A percentile compares a stretch with the other conserved stretches of the same genome.
These are phyloP conservation scores for Halesus radiatus DNA, from an alignment of 1,140 invertebrate genomes.

Conservation along the genomic window DNA sequence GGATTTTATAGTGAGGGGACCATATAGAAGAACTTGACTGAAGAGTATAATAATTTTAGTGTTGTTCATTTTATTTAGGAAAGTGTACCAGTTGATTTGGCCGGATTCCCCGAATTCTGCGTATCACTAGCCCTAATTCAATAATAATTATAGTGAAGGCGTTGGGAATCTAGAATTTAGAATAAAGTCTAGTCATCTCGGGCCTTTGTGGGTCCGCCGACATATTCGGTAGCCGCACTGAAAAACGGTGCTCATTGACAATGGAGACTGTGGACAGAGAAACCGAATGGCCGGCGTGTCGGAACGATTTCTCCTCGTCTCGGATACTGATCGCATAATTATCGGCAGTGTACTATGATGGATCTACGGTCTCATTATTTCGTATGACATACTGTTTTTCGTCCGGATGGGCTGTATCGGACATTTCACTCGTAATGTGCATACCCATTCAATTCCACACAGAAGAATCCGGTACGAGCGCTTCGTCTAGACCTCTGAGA, in stretches of 20 bases:
- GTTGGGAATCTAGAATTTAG: constrained; percentile 49
- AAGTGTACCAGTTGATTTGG: constrained; percentile 36
- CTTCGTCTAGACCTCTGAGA: no score
- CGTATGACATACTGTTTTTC: constrained; percentile 31
- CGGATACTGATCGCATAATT: constrained; percentile 42
- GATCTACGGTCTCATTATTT: constrained; percentile 30
- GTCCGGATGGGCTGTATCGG: not conserved
- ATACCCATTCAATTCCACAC: no score
- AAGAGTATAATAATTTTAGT: no score
- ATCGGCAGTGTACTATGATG: constrained; percentile 24
- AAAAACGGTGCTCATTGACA: constrained; percentile 47
- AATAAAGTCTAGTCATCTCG: constrained; percentile 51
- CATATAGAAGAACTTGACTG: no score
- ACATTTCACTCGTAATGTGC: not conserved
- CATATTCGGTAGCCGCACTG: constrained; percentile 45
- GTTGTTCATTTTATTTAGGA: no score
- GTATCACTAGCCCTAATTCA: constrained; percentile 57
- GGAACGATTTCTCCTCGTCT: constrained; percentile 42
- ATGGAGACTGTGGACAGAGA: constrained; percentile 26
- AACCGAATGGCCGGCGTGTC: constrained; percentile 21
- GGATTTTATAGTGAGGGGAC: no score
- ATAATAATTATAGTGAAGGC: constrained; percentile 54
- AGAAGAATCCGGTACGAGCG: no score
- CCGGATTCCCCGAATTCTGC: constrained; percentile 52
- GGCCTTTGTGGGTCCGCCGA: constrained; percentile 47